Conservation (phyloP, 1,140 invertebrate species). For the Drosophila melanica region DNA sequence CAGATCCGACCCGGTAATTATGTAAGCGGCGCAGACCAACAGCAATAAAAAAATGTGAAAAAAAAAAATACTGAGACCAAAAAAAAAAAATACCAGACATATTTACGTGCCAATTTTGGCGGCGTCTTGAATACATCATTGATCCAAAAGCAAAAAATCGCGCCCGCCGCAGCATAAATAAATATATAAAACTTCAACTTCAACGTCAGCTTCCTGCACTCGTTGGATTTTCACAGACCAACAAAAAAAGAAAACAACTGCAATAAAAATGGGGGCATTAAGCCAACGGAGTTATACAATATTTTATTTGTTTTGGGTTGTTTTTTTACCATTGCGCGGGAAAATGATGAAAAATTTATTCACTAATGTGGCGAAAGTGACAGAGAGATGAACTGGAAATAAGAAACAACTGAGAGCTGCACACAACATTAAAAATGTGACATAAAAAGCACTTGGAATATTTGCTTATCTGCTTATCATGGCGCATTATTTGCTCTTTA, state of each 20-base stretch:
- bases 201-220: conserved; percentile 32
- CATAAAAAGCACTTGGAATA: neutral
- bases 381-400: neutral
- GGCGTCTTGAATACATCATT: conserved; percentile 37
- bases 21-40: conserved; percentile 28
- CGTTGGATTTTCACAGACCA: conserved; percentile 11
- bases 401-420: neutral
- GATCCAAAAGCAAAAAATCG: conserved; percentile 15
- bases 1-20: conserved; percentile 43
- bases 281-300: conserved; percentile 32
- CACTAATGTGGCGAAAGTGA: conserved; percentile 7
- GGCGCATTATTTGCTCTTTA: conserved; percentile 16
- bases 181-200: conserved; percentile 17
- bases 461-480: conserved; percentile 37
- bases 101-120: conserved; percentile 36
- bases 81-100: conserved; percentile 44
- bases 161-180: conserved; percentile 14
- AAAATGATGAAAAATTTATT: conserved; percentile 26
- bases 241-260: conserved; percentile 11
- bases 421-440: neutral
- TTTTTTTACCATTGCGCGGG: conserved; percentile 5
- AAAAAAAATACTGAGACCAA: conserved; percentile 17
- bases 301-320: conserved; percentile 16
- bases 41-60: conserved; percentile 27
- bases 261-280: conserved; percentile 41